Evolutionary conservation across 2,797 vertebrate species (phyloP), one percentile per base, ranked within the genome.

Genomic region (Myotis myotis): DNA sequence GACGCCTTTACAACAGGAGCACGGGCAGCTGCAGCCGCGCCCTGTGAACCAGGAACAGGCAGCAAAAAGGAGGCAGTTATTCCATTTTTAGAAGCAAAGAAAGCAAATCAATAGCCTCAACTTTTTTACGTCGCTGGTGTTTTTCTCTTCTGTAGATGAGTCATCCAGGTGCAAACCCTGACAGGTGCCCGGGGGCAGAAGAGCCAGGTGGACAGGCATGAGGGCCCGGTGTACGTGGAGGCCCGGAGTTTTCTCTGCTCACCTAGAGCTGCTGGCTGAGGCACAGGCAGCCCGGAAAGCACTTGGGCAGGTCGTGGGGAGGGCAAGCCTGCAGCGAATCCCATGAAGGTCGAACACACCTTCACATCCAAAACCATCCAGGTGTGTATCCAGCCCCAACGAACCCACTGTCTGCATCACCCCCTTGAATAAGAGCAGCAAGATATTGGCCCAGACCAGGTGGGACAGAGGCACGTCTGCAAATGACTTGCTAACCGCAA

Each of bases 151-250:
- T 22, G 44, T 36, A n/a, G 30, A 33, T 15, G 8, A 15, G 30
- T 25, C 55, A 62, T 57, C 10, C 11, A 28, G 30, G 6, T 12
- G 6, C 36, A 71, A 55, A 55, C 19, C 4, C 38, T 57, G 82
- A 8, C 8, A 20, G 3, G 7, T 38, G 66, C 19, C 28, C 3
- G 4, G 2, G 44, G 5, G 62, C 49, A 51, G 13, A 23, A 83
- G n/a, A 38, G 28, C 60, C 60, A 64, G 30, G 49, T 41, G 33
- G 23, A 30, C 25, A 55, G 33, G 25, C 83, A 38, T 3, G 49
- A 53, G 12, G 2, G 11, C 11, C 25, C 5, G 0, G 28, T 16
- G 30, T 7, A n/a, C 6, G 25, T 2, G 83, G 49, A 9, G 1
- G 6, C 17, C 49, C 44, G 0, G 36, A 13, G 70, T 72, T 47